Base-by-base conservation (phyloP, 2,888 invertebrate genomes). In the Tetrapedia diversipes region DNA sequence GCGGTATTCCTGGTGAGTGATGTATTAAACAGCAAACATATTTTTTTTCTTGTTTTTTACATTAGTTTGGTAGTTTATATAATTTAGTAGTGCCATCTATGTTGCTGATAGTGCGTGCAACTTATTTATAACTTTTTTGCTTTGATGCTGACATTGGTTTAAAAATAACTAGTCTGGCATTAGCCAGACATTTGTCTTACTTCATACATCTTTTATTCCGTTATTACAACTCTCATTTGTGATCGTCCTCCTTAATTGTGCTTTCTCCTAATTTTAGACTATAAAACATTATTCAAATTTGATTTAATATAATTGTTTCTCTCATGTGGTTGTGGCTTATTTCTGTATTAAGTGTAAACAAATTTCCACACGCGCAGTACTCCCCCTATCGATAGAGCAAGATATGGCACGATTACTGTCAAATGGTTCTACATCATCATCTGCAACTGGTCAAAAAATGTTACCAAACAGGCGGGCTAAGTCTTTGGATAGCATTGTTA, bases 301-400 rank as follows among this genome's bases (percentile, higher is more conserved):
- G 10, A 49, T 54, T 16, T 7, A 16, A 34, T 61, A 73, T 24
- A 70, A 73, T 85, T 45, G 41, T 39, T 69, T 53, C 59, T 51
- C 22, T 7, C 54, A 61, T n/a, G 51, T 77, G 67, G 53, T 73
- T 82, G 74, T 73, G 75, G 73, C 72, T 71, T 74, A 71, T 72
- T 80, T 70, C 71, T 76, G 73, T 78, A 86, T 79, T 85, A 86
- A 86, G 86, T 77, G 64, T 82, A 79, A 85, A 85, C 80, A 77
- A 60, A 80, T 88, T 88, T 80, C 80, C 80, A 76, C 82, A 80
- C 86, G 84, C 80, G 85, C 88, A 92, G 91, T 87, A 86, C 88
- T 92, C 51, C 92, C 92, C 60, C 84, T 90, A 69, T 91, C 91
- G 70, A 90, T 92, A 88, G 92, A 92, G 76, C 91, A 87, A 86